phyloP scores from a whole-genome alignment of 2,797 vertebrate species.

The Melanotaenia boesemani region DNA sequence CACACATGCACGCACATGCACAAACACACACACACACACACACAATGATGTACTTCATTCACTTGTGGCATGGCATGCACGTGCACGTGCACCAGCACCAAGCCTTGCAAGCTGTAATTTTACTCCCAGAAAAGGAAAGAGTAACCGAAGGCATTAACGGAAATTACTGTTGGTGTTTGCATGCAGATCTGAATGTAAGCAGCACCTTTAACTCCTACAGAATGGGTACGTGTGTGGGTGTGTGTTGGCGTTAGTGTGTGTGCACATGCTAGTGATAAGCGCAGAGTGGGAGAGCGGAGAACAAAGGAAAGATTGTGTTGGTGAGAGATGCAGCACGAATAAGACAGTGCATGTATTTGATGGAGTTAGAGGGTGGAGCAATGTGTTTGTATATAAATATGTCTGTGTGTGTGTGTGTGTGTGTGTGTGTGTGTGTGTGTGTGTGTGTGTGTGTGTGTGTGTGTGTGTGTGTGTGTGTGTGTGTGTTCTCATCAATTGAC shows the following conservation, averaged over 20 bases:
- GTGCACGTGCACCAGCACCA: not conserved
- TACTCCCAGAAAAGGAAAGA: conserved; percentile 24
- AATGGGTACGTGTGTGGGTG: not conserved
- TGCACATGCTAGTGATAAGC: conserved; percentile 25
- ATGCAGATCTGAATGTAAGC: conserved; percentile 36
- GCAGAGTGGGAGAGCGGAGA: not conserved
- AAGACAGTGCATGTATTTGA: conserved; percentile 13
- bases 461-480: conserved; percentile 2
- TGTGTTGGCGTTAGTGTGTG: not conserved
- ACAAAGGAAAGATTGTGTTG: conserved; percentile 25
- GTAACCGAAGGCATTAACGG: conserved; percentile 37
- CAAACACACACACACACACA: not conserved
- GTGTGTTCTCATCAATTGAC: conserved; percentile 46
- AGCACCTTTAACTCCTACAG: conserved; percentile 23
- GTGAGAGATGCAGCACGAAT: conserved; percentile 8
- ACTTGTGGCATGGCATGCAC: too few relatives aligned
- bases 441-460: conserved; percentile 14
- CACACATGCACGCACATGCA: too few relatives aligned
- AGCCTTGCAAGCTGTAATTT: conserved; percentile 1
- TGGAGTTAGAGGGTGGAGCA: not conserved
- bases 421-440: conserved; percentile 13
- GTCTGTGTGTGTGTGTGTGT: not conserved
- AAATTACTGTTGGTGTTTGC: conserved; percentile 45
- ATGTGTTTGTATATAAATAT: not conserved
- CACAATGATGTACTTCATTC: too few relatives aligned